A percentile compares a stretch with the other conserved stretches of the same genome.
phyloP scores from a whole-genome alignment of 2,888 invertebrate species.

The Brenthis ino region DNA sequence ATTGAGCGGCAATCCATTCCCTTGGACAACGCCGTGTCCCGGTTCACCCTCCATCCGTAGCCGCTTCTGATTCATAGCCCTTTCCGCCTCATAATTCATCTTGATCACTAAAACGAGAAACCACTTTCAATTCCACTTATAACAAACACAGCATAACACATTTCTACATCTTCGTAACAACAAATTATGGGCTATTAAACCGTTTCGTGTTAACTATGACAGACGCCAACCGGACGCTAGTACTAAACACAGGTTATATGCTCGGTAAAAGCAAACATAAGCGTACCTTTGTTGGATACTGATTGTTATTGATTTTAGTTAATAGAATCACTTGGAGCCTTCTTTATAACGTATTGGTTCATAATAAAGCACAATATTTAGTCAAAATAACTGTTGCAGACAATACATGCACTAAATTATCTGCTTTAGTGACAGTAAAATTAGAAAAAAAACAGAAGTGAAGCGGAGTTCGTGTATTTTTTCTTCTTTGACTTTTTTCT shows the following conservation, averaged over 20 bases:
- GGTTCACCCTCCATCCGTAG: slow-evolving; percentile 80
- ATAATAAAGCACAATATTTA: slow-evolving; percentile 73
- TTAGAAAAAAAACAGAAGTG: slow-evolving; percentile 81
- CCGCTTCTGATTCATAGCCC: slow-evolving; percentile 81
- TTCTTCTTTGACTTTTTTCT: slow-evolving; percentile 55
- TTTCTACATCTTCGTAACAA: slow-evolving; percentile 51
- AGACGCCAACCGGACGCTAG: slow-evolving; percentile 83
- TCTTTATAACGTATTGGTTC: slow-evolving; percentile 69
- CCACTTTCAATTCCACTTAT: slow-evolving; percentile 51
- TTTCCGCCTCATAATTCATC: slow-evolving; percentile 81
- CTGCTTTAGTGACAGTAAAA: slow-evolving; percentile 79
- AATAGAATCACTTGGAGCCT: slow-evolving; percentile 74
- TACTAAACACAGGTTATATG: slow-evolving; percentile 81
- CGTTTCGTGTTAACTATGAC: slow-evolving; percentile 70
- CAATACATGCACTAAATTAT: slow-evolving; percentile 80
- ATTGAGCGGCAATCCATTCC: slow-evolving; percentile 79
- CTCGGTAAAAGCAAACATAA: slow-evolving; percentile 76
- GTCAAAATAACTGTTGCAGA: slow-evolving; percentile 79
- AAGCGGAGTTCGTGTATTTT: slow-evolving; percentile 76
- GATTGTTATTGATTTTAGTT: slow-evolving; percentile 82
- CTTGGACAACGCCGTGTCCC: slow-evolving; percentile 78
- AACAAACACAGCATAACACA: slow-evolving; percentile 51
- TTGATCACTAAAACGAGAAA: slow-evolving; percentile 76
- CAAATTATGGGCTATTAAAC: slow-evolving; percentile 56
- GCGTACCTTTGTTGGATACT: slow-evolving; percentile 82